phyloP scores from a whole-genome alignment of 2,113 vertebrate genomes.

The Triplophysa siluroides region DNA sequence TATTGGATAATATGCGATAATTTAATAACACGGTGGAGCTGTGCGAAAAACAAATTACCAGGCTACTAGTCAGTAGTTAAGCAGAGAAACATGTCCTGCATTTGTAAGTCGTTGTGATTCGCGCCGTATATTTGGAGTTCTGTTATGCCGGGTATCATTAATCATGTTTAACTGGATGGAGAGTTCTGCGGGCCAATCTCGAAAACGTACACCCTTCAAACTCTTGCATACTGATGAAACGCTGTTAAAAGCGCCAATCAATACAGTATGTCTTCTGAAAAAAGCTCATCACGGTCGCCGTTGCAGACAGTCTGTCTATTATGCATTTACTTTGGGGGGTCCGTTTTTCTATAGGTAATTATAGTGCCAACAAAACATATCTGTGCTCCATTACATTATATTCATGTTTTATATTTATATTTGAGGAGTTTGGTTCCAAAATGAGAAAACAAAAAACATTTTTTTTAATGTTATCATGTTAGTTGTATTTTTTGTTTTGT shows the following conservation, averaged over 20 bases:
- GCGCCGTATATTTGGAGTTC: constrained; percentile 53
- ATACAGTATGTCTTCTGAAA: not conserved
- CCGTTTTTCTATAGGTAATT: not conserved
- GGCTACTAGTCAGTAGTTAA: constrained; percentile 49
- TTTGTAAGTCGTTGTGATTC: constrained; percentile 52
- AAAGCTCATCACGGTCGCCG: not conserved
- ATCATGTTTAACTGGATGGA: constrained; percentile 53
- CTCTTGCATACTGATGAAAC: constrained; percentile 50
- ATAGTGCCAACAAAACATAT: too few relatives aligned
- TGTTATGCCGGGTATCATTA: constrained; percentile 55
- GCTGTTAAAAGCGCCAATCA: not conserved
- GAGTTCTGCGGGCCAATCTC: constrained; percentile 35
- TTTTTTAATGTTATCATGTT: too few relatives aligned
- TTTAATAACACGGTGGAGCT: constrained; percentile 47
- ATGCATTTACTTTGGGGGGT: not conserved
- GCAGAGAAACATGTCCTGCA: constrained; percentile 44
- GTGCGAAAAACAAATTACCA: constrained; percentile 51
- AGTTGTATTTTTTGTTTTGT: too few relatives aligned
- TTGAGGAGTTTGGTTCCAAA: not conserved
- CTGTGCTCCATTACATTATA: too few relatives aligned
- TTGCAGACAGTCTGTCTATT: not conserved
- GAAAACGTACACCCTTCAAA: constrained; percentile 38
- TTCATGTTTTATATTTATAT: too few relatives aligned
- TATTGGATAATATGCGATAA: constrained; percentile 44
- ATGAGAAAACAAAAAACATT: too few relatives aligned